These are phyloP conservation scores for Harpegnathos saltator DNA, from an alignment of 1,140 invertebrate species.

Conservation along the genomic window DNA sequence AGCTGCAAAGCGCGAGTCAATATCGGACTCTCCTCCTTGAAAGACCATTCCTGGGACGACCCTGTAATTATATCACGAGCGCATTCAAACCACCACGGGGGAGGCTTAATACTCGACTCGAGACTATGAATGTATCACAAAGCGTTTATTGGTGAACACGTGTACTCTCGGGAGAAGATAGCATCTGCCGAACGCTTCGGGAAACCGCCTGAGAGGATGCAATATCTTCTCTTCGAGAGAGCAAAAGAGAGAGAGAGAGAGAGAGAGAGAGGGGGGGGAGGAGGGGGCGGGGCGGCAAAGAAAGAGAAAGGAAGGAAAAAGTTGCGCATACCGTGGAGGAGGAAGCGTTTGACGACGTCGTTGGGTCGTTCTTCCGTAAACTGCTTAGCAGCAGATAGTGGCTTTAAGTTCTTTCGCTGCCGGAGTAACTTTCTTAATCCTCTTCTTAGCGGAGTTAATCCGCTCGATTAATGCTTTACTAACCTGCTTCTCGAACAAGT, in stretches of 20 bases:
- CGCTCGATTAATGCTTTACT: conserved; percentile 73
- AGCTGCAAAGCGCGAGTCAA: no score
- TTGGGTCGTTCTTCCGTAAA: conserved; percentile 66
- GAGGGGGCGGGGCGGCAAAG: not conserved
- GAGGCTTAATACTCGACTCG: no score
- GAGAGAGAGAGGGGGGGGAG: not conserved
- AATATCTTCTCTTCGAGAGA: conserved; percentile 21
- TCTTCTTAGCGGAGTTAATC: conserved; percentile 75
- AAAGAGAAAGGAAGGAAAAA: conserved; percentile 49
- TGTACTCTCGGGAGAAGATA: conserved; percentile 2
- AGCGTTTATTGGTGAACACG: conserved; percentile 4
- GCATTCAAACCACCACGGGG: no score
- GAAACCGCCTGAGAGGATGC: conserved; percentile 39
- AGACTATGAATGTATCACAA: not conserved
- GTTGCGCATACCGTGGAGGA: conserved; percentile 13
- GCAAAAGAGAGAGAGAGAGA: conserved; percentile 21
- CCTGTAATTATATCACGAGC: no score
- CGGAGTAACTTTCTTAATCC: conserved; percentile 76
- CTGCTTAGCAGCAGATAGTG: conserved; percentile 71
- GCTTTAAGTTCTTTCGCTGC: conserved; percentile 62
- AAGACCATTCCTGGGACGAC: no score
- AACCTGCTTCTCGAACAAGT: conserved; percentile 31
- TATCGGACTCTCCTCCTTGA: no score
- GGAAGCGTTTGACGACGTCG: conserved; percentile 67
- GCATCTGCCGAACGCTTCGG: conserved; percentile 35